Evolutionary conservation across 2,797 vertebrate genomes (phyloP).

Genomic region (Pampus argenteus): DNA sequence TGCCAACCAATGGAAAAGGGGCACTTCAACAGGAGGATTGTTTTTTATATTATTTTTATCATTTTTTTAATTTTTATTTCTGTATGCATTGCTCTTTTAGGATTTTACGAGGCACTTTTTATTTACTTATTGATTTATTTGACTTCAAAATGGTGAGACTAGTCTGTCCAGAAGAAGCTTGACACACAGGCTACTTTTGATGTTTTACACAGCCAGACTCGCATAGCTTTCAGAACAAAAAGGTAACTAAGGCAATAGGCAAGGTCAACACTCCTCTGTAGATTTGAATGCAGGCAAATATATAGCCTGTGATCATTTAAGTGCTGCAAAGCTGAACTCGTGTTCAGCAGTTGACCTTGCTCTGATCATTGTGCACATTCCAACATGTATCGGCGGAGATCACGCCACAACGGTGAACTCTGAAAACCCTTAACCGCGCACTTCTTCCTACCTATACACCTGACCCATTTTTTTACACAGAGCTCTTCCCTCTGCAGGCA

Average conservation of each 20-base stretch:
- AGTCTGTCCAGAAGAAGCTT: constrained; percentile 50
- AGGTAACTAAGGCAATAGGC: constrained; percentile 71
- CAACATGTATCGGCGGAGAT: constrained; percentile 51
- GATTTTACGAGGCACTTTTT: constrained; percentile 80
- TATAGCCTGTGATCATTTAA: constrained; percentile 68
- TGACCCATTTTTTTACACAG: constrained; percentile 28
- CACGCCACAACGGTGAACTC: constrained; percentile 38
- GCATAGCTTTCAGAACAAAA: constrained; percentile 59
- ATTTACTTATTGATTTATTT: constrained; percentile 62
- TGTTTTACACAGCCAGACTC: constrained; percentile 45
- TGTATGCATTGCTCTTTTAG: constrained; percentile 71
- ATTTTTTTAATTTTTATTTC: constrained; percentile 56
- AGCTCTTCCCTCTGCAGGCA: constrained; percentile 63
- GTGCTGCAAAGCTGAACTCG: constrained; percentile 74
- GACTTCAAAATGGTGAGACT: constrained; percentile 58
- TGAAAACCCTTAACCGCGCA: constrained; percentile 30
- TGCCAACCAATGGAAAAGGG: constrained; percentile 77
- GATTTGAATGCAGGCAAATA: constrained; percentile 69
- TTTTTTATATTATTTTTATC: constrained; percentile 35
- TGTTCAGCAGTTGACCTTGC: constrained; percentile 70
- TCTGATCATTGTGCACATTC: constrained; percentile 70
- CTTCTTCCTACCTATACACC: constrained; percentile 37
- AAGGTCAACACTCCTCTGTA: constrained; percentile 65
- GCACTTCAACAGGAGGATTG: constrained; percentile 77
- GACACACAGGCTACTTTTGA: constrained; percentile 39